A percentile compares a stretch with the other conserved stretches of the same genome.
Conservation (phyloP, 2,797 vertebrate genomes). For the Ctenopoma multispine region DNA sequence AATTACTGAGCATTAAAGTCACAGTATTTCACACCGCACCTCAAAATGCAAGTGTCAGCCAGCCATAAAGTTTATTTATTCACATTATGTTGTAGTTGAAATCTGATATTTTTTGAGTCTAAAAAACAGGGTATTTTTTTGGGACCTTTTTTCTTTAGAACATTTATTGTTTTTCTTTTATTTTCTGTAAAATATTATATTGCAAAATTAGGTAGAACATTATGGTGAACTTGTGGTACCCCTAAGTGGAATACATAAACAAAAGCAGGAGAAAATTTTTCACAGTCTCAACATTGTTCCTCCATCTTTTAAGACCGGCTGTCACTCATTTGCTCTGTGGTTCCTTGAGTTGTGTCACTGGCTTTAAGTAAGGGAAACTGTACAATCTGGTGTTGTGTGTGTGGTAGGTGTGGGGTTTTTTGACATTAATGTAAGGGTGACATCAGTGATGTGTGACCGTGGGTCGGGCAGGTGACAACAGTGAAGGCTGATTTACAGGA, state of each 20-base stretch:
- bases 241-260: slow-evolving; percentile 31
- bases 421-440: slow-evolving; percentile 82
- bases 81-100: too few species aligned
- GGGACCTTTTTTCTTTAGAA: too few species aligned
- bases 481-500: slow-evolving; percentile 97
- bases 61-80: too few species aligned
- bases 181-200: too few species aligned
- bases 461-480: slow-evolving; percentile 88
- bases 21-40: too few species aligned
- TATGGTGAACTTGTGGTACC: too few species aligned
- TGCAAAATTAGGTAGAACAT: too few species aligned
- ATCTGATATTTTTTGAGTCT: too few species aligned
- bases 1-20: too few species aligned
- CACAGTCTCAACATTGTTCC: slow-evolving; percentile 3
- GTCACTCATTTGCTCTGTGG: slow-evolving; percentile 15
- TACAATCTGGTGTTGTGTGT: slow-evolving; percentile 9
- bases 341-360: slow-evolving; percentile 26
- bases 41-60: too few species aligned
- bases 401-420: slow-evolving; percentile 67
- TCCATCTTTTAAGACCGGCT: slow-evolving; percentile 6
- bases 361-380: slow-evolving; percentile 50
- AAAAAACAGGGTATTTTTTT: too few species aligned
- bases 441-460: slow-evolving; percentile 88
- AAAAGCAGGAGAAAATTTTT: slow-evolving; percentile 25
- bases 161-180: too few species aligned